Base-by-base conservation (phyloP, 2,888 invertebrate genomes). In the Phyllotreta cruciferae region DNA sequence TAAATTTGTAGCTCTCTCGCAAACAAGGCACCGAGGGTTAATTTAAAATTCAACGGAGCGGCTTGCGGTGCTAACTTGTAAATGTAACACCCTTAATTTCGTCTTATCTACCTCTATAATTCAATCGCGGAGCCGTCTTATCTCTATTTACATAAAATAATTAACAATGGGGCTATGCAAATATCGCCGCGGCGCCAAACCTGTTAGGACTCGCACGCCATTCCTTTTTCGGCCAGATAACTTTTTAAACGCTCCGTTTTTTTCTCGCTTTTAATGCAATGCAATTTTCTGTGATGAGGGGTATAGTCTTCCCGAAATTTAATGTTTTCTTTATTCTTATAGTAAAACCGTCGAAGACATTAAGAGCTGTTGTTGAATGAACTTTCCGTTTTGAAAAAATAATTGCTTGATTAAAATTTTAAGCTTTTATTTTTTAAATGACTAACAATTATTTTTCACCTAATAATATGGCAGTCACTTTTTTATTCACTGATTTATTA, bases 11-110 rank as follows among this genome's bases (percentile, higher is more conserved):
- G 67, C 69, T 44, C 37, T 24, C 44, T 42, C 52, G 24, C 58
- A 50, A 58, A 50, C 58, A 58, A 50, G 50, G 50, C 72, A 73
- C 71, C 68, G 66, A 67, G 53, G 65, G 55, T 62, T 55, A 73
- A 69, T 72, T 75, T 74, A 75, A 74, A 74, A 75, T 74, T 74
- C 74, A 72, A 49, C 73, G 73, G 73, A 44, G 58, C 58, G 58
- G 58, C 52, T 74, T 71, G 73, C 70, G 74, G 74, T 73, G 75
- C 71, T 72, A 73, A 74, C 71, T 74, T 74, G 75, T 75, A 75
- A 75, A 74, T 71, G 73, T 74, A 75, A 74, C 74, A 74, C 74
- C 74, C 74, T 71, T 72, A 73, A 73, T 72, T 71, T 66, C 70
- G 70, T 71, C 75, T 75, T 74, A 75, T 74, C 75, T 73, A 60